Base-by-base conservation (phyloP, 2,888 invertebrate species). In the Oscheius myriophilus region DNA sequence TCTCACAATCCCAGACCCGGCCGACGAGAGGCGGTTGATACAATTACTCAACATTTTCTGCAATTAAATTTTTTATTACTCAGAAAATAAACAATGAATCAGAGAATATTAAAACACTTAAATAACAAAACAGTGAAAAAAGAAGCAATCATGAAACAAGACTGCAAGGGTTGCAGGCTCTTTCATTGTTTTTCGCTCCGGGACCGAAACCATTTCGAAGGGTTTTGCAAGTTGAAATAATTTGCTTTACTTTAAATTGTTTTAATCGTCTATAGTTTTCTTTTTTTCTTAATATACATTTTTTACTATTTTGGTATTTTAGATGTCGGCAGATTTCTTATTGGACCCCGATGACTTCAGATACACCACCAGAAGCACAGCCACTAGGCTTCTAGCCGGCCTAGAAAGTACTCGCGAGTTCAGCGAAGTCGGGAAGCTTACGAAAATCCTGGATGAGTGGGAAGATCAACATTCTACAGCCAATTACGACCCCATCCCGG, bases 281-380 rank as follows among this genome's bases (percentile, higher is more conserved):
- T 55, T 25, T 1, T 55, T 21, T 55, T n/a, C 11, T 18, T 55
- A 6, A 25, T 26, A 25, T 57, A 45, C 25, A 1, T 59, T 16
- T 14, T 45, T 23, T 11, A 2, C 18, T 49, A 1, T 7, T 16
- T 18, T 49, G 11, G 2, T 49, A 49, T 49, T 49, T 49, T 64
- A 42, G 42, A 26, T 58, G 25, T 58, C 58, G 58, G 57, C n/a
- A 12, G 67, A 67, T 46, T 49, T 33, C 6, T 26, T 67, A 41
- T 61, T 51, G n/a, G 51, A 53, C 21, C 61, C 62, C 14, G 57
- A 64, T 33, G 57, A 49, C 33, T 69, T 43, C 43, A 57, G 49
- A 21, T 51, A 57, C 21, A 43, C 11, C 23, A 57, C 68, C 7
- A 53, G 68, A 46, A 68, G 68, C 39, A 68, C 68, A 14, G 23